phyloP scores from a whole-genome alignment of 2,888 invertebrate genomes.

The Malthinus flaveolus region DNA sequence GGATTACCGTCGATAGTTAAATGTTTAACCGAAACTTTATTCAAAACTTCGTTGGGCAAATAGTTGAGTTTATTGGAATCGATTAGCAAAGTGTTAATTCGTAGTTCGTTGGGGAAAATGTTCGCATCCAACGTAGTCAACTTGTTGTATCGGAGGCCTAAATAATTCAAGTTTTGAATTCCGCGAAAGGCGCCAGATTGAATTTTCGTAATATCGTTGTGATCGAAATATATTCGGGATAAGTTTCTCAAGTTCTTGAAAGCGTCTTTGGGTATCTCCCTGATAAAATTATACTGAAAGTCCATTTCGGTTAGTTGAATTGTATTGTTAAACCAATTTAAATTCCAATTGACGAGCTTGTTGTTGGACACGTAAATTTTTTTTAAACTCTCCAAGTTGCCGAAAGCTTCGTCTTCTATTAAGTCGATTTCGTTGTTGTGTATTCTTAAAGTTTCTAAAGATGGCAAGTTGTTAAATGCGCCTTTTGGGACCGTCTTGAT shows the following conservation, averaged over 20 bases:
- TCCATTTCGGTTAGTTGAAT: not conserved
- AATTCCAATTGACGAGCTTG: not conserved
- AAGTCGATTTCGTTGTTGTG: slow-evolving; percentile 4
- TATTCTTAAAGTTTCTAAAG: not conserved
- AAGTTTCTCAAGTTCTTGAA: not conserved
- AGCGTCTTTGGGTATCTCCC: not conserved
- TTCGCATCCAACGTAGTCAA: not conserved
- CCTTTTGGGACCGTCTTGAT: not conserved
- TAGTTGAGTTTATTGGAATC: slow-evolving; percentile 8
- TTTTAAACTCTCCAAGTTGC: not conserved
- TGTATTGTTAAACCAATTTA: slow-evolving; percentile 3
- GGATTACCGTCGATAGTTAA: slow-evolving; percentile 5
- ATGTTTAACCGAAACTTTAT: not conserved
- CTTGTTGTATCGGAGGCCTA: not conserved
- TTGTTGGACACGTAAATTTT: not conserved
- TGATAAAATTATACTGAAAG: not conserved
- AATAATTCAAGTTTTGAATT: not conserved
- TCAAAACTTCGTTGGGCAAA: not conserved
- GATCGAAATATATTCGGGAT: not conserved
- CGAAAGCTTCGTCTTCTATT: not conserved
- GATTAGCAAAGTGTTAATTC: not conserved
- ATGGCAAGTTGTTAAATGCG: slow-evolving; percentile 1
- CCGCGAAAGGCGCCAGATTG: not conserved
- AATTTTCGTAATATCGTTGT: not conserved
- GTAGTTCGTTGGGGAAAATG: not conserved